Conservation (phyloP, 1,140 invertebrate genomes). For the Steinernema khuongi region DNA sequence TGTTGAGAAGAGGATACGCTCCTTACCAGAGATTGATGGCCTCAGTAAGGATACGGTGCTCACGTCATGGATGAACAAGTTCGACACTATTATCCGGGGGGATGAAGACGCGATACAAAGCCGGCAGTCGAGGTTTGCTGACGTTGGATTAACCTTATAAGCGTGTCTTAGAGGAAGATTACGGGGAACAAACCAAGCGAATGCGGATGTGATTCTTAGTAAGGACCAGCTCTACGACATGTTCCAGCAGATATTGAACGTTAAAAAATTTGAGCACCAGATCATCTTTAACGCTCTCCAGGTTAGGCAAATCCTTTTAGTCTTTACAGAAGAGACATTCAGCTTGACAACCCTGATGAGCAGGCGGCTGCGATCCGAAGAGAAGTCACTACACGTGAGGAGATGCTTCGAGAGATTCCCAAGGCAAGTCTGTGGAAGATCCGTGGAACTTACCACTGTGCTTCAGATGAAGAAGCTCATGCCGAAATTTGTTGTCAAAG, state of each 20-base stretch:
- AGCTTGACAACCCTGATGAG: slow-evolving; percentile 97
- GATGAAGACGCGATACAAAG: slow-evolving; percentile 56
- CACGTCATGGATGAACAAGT: slow-evolving; percentile 98
- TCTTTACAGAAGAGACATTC: slow-evolving; percentile 30
- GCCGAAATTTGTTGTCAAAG: slow-evolving; percentile 98
- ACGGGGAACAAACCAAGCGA: slow-evolving; percentile 70
- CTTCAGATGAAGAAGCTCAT: slow-evolving; percentile 86
- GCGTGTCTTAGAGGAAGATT: slow-evolving; percentile 46
- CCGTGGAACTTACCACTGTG: neutral
- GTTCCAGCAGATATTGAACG: slow-evolving; percentile 95
- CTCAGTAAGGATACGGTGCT: slow-evolving; percentile 97
- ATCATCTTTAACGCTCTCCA: slow-evolving; percentile 95
- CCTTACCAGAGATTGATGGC: slow-evolving; percentile 96
- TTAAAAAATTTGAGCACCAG: slow-evolving; percentile 99
- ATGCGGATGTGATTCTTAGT: slow-evolving; percentile 76
- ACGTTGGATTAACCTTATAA: neutral
- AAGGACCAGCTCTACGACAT: slow-evolving; percentile 98
- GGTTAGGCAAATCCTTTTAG: slow-evolving; percentile 64
- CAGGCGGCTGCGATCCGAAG: slow-evolving; percentile 97
- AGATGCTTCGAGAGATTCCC: slow-evolving; percentile 92
- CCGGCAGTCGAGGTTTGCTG: slow-evolving; percentile 1
- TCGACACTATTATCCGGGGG: slow-evolving; percentile 96
- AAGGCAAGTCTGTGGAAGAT: slow-evolving; percentile 68
- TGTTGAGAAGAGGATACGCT: slow-evolving; percentile 65
- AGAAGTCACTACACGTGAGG: slow-evolving; percentile 92